A percentile compares a stretch with the other conserved stretches of the same genome.
phyloP scores from a whole-genome alignment of 1,140 invertebrate genomes.

The Mya arenaria region DNA sequence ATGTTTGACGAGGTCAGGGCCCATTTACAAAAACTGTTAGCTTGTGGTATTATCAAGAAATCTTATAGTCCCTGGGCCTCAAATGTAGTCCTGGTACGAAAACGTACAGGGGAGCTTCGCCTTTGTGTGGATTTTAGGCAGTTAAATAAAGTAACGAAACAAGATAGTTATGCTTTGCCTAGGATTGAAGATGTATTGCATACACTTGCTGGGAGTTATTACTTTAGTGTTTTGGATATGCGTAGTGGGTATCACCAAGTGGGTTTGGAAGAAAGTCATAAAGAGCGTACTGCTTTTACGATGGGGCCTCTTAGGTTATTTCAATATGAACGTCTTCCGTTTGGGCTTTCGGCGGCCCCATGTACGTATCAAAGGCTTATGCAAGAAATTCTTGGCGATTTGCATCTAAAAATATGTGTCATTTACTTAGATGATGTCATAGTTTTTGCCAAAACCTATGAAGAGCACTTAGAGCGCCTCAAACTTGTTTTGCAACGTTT shows the following conservation, averaged over 20 bases:
- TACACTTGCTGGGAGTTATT: background rate
- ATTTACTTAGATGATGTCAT: constrained; percentile 37
- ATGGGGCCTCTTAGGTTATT: constrained; percentile 1
- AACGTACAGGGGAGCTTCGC: background rate
- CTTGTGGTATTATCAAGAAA: background rate
- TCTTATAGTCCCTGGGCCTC: background rate
- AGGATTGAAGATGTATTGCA: constrained; percentile 9
- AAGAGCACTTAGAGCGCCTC: constrained; percentile 38
- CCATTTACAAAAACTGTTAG: constrained; percentile 13
- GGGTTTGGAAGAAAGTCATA: background rate
- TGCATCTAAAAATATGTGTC: constrained; percentile 5
- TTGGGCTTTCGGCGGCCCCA: background rate
- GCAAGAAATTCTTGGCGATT: background rate
- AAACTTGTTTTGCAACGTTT: constrained; percentile 61
- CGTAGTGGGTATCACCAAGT: constrained; percentile 2
- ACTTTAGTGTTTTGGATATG: constrained; percentile 3
- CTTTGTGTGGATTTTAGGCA: background rate
- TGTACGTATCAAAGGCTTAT: constrained; percentile 27
- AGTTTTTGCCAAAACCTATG: background rate
- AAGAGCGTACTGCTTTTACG: constrained; percentile 19
- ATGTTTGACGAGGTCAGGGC: constrained; percentile 1
- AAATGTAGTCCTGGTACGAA: constrained; percentile 1
- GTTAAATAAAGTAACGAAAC: background rate
- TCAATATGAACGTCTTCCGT: background rate
- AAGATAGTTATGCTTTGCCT: constrained; percentile 6